Percentiles rank a stretch among this genome's conserved stretches.
These are phyloP conservation scores for Dicerorhinus sumatrensis DNA, from an alignment of 2,113 vertebrate genomes.

Conservation along the genomic window DNA sequence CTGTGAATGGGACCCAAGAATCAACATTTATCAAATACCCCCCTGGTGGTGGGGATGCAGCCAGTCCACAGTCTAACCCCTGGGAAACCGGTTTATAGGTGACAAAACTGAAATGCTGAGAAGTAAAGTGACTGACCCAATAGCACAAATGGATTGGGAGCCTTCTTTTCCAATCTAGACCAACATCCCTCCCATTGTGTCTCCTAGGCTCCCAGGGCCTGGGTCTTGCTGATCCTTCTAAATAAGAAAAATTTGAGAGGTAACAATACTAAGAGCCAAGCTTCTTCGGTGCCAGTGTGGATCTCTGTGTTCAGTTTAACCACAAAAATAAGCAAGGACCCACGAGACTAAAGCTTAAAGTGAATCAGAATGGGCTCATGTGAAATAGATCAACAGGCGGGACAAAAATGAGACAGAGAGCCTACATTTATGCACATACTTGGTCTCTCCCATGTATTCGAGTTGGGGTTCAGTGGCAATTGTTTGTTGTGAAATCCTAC, in stretches of 20 bases:
- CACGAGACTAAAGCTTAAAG: background rate
- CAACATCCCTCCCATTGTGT: background rate
- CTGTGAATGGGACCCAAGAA: background rate
- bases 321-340: background rate
- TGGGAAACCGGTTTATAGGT: background rate
- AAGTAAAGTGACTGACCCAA: background rate
- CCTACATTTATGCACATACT: background rate
- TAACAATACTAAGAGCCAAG: background rate
- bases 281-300: background rate
- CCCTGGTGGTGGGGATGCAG: background rate
- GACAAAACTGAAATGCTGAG: background rate
- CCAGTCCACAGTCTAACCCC: background rate
- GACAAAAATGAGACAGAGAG: background rate
- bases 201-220: background rate
- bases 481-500: background rate
- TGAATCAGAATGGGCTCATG: background rate
- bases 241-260: background rate
- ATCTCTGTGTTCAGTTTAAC: background rate
- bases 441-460: background rate
- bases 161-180: background rate
- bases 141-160: background rate
- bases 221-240: background rate
- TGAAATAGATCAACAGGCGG: background rate
- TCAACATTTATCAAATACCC: background rate
- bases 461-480: background rate